phyloP scores from a whole-genome alignment of 2,113 vertebrate species.

The Sinocyclocheilus grahami region DNA sequence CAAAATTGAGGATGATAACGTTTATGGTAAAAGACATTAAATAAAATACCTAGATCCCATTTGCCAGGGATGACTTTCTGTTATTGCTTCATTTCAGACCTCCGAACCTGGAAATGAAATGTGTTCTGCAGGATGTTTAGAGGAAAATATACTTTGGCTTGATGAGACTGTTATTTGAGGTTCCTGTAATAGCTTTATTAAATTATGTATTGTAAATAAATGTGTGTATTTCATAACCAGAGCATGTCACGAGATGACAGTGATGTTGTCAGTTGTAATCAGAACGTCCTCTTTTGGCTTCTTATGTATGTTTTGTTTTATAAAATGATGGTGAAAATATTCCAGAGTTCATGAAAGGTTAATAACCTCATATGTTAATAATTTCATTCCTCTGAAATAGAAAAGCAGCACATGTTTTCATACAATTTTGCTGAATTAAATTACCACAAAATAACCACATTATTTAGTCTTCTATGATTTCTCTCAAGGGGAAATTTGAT shows the following conservation, averaged over 20 bases:
- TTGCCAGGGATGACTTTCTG: slow-evolving; percentile 30
- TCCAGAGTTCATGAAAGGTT: slow-evolving; percentile 21
- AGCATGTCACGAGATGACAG: background rate
- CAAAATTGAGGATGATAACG: slow-evolving; percentile 53
- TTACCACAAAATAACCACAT: slow-evolving; percentile 17
- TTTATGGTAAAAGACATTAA: slow-evolving; percentile 44
- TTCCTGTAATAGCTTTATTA: slow-evolving; percentile 17
- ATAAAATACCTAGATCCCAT: slow-evolving; percentile 46
- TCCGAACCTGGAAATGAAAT: slow-evolving; percentile 31
- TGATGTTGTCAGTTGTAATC: slow-evolving; percentile 2
- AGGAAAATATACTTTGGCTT: background rate
- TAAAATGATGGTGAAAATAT: slow-evolving; percentile 12
- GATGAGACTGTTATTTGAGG: slow-evolving; percentile 7
- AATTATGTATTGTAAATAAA: slow-evolving; percentile 23
- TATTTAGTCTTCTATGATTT: background rate
- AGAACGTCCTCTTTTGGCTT: slow-evolving; percentile 7
- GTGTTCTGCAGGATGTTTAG: slow-evolving; percentile 16
- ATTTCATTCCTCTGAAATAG: background rate
- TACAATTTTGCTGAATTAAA: background rate
- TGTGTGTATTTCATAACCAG: slow-evolving; percentile 12
- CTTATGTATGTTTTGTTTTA: background rate
- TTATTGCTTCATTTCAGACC: slow-evolving; percentile 46
- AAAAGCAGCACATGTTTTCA: slow-evolving; percentile 12
- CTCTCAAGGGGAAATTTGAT: background rate
- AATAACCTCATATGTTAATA: slow-evolving; percentile 16